Conservation (phyloP, 2,888 invertebrate genomes). For the Fragum sueziense region DNA sequence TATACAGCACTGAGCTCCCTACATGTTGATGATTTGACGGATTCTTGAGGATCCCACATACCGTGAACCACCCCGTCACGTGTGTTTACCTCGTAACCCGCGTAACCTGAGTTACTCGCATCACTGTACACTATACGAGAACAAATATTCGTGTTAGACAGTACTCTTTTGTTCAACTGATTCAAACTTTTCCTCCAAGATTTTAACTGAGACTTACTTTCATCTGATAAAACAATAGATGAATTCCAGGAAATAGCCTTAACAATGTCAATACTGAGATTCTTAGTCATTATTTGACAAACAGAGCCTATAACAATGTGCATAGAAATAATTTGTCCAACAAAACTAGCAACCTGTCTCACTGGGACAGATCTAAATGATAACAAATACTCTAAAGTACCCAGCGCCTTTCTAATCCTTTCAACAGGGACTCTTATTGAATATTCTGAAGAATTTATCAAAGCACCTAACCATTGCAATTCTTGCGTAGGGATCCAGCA, state of each 20-base stretch:
- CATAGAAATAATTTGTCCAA: conserved; percentile 13
- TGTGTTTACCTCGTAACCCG: conserved; percentile 21
- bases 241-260: conserved; percentile 19
- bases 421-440: not conserved
- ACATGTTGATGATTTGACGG: conserved; percentile 3
- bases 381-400: not conserved
- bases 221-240: not conserved
- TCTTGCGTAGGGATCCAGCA: conserved; percentile 9
- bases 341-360: conserved; percentile 1
- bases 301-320: not conserved
- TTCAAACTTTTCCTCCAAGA: not conserved
- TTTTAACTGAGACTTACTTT: not conserved
- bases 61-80: conserved; percentile 17
- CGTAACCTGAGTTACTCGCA: conserved; percentile 16
- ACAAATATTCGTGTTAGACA: too few species aligned
- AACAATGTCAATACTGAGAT: not conserved
- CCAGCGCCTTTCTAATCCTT: not conserved
- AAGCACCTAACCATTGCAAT: not conserved
- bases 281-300: not conserved
- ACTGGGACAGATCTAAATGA: not conserved
- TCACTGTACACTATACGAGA: conserved; percentile 27
- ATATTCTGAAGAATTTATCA: not conserved
- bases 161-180: not conserved
- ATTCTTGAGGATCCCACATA: conserved; percentile 10
- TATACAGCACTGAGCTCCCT: conserved; percentile 23